Evolutionary conservation across 1,140 invertebrate species (phyloP).

Genomic region (Trichonephila clavata): DNA sequence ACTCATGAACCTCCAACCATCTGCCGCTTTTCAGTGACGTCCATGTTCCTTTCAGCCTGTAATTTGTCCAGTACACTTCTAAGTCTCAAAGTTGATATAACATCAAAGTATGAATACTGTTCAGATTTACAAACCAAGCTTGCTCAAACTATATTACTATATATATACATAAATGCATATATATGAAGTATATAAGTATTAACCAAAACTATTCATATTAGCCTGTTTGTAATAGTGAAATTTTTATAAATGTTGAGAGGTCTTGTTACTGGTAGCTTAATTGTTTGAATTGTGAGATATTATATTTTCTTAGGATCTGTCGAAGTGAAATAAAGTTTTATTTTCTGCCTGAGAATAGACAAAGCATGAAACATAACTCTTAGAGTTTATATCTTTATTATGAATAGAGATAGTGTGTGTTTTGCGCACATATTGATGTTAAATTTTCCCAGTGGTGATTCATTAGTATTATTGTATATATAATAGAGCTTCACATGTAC

Average conservation of each 20-base stretch:
- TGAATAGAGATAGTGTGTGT: conserved; percentile 51
- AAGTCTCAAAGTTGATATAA: conserved; percentile 14
- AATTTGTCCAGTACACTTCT: conserved; percentile 28
- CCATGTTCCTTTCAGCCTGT: neutral
- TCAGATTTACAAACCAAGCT: conserved; percentile 31
- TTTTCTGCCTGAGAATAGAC: conserved; percentile 39
- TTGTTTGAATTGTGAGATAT: conserved; percentile 3
- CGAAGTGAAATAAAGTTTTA: conserved; percentile 31
- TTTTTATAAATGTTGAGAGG: conserved; percentile 65
- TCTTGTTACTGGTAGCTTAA: conserved; percentile 46
- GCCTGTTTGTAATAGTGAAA: conserved; percentile 63
- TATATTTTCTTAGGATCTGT: conserved; percentile 65
- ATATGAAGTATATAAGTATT: conserved; percentile 27
- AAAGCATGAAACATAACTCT: conserved; percentile 12
- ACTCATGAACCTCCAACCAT: neutral
- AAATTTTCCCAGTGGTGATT: conserved; percentile 61
- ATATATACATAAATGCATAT: conserved; percentile 43
- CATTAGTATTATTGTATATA: conserved; percentile 73
- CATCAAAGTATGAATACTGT: conserved; percentile 43
- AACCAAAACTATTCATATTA: conserved; percentile 53
- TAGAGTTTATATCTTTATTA: conserved; percentile 58
- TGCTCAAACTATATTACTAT: conserved; percentile 52
- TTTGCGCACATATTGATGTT: conserved; percentile 62
- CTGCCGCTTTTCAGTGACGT: conserved; percentile 9
- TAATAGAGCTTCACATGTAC: conserved; percentile 70